Conservation (phyloP, 2,113 vertebrate genomes). For the Camelus dromedarius region DNA sequence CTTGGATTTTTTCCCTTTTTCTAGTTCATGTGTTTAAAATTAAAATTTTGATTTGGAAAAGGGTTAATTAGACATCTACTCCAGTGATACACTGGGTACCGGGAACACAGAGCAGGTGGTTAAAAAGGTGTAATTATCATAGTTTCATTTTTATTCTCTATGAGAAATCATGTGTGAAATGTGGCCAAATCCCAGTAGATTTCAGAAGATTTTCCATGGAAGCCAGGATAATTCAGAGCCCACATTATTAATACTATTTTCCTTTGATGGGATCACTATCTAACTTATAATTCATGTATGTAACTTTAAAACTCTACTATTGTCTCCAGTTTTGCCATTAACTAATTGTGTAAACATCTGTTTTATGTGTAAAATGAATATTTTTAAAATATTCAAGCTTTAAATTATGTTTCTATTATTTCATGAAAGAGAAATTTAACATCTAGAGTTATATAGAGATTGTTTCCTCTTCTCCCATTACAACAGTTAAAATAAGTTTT, state of each 20-base stretch:
- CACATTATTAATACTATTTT: not conserved
- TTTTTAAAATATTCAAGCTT: not conserved
- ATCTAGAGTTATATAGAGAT: not conserved
- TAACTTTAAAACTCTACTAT: not conserved
- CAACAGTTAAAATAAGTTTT: not conserved
- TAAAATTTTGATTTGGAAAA: not conserved
- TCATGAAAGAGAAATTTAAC: not conserved
- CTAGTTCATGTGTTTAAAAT: not conserved
- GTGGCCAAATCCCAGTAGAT: slow-evolving; percentile 11
- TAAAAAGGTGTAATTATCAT: slow-evolving; percentile 33
- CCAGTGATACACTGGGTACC: not conserved
- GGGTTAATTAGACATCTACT: not conserved
- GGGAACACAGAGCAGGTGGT: not conserved
- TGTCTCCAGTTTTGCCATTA: not conserved
- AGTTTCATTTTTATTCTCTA: slow-evolving; percentile 20
- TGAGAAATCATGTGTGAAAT: slow-evolving; percentile 35
- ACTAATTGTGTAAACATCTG: not conserved
- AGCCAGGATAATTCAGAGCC: not conserved
- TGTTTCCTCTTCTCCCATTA: not conserved
- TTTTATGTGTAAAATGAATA: not conserved
- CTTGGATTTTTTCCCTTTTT: not conserved
- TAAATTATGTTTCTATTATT: not conserved
- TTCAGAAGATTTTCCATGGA: not conserved
- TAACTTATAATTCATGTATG: not conserved
- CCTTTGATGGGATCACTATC: not conserved